Evolutionary conservation across 2,888 invertebrate species (phyloP), one percentile per base, ranked within the genome.

Genomic region (Apantesis nais): DNA sequence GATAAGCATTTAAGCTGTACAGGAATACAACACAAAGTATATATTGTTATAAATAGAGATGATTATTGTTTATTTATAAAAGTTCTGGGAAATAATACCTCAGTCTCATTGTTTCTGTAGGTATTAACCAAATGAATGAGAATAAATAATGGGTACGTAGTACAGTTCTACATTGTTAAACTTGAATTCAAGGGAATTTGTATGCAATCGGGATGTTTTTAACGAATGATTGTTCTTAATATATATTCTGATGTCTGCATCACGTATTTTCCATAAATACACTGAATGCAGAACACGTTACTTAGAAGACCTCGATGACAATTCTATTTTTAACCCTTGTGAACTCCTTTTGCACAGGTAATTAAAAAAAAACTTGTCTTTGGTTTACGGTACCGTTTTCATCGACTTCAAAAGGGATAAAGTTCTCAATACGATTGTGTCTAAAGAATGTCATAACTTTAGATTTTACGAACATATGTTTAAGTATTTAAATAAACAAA

Each of bases 11-110:
- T 34, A 34, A 34, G 34, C n/a, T n/a, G n/a, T n/a, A n/a, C n/a
- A n/a, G 55, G 0, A 25, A 5, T 55, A 8, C 2, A 29, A 55
- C 14, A 29, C 14, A 55, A 55, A 29, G 1, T 12, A 4, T 55
- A 14, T 55, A 4, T 29, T 55, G 25, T 14, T 12, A 25, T 3
- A 52, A 52, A 11, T n/a, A 55, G 14, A 12, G 12, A 55, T 55
- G n/a, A 34, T 31, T 65, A 34, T 52, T 52, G 52, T 65, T 25
- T 65, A 65, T 52, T 52, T 37, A n/a, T 37, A 52, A 31, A 52
- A 65, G 22, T 65, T 65, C 65, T 65, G 16, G n/a, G 65, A 65
- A 65, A 29, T 5, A 29, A n/a, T 22, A 16, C 31, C n/a, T n/a
- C 41, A 9, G 12, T n/a, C 8, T 34, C 65, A 52, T n/a, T 52